phyloP scores from a whole-genome alignment of 2,888 invertebrate species.

The Ennomos fuscantarius region DNA sequence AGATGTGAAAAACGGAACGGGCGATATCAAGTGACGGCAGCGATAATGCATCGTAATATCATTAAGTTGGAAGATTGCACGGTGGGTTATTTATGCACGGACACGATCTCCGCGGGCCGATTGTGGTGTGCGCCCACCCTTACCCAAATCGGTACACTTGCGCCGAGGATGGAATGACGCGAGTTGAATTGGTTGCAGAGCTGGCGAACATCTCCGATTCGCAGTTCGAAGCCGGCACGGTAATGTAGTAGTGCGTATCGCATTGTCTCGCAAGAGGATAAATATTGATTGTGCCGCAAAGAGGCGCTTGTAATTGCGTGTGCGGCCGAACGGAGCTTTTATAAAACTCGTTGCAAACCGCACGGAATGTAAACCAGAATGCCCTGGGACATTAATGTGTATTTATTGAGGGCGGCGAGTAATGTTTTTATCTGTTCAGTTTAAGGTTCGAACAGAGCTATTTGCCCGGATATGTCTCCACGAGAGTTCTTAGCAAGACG shows the following conservation, averaged over 20 bases:
- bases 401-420: slow-evolving; percentile 82
- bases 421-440: slow-evolving; percentile 82
- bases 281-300: slow-evolving; percentile 79
- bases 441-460: slow-evolving; percentile 66
- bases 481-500: slow-evolving; percentile 44
- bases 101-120: slow-evolving; percentile 50
- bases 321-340: slow-evolving; percentile 79
- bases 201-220: slow-evolving; percentile 43
- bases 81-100: slow-evolving; percentile 65
- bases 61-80: slow-evolving; percentile 68
- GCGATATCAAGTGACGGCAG: slow-evolving; percentile 60
- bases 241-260: slow-evolving; percentile 65
- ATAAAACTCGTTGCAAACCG: slow-evolving; percentile 83
- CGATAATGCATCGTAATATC: slow-evolving; percentile 68
- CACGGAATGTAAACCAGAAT: slow-evolving; percentile 84
- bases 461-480: slow-evolving; percentile 62
- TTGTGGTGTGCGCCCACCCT: slow-evolving; percentile 52
- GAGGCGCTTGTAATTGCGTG: slow-evolving; percentile 83
- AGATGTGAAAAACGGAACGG: slow-evolving; percentile 56
- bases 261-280: slow-evolving; percentile 72
- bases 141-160: slow-evolving; percentile 51
- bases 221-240: slow-evolving; percentile 48
- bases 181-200: slow-evolving; percentile 55
- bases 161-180: slow-evolving; percentile 43
- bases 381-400: slow-evolving; percentile 82